A percentile compares a stretch with the other conserved stretches of the same genome.
Evolutionary conservation across 2,797 vertebrate species (phyloP).

Genomic region (Tiaroga cobitis): DNA sequence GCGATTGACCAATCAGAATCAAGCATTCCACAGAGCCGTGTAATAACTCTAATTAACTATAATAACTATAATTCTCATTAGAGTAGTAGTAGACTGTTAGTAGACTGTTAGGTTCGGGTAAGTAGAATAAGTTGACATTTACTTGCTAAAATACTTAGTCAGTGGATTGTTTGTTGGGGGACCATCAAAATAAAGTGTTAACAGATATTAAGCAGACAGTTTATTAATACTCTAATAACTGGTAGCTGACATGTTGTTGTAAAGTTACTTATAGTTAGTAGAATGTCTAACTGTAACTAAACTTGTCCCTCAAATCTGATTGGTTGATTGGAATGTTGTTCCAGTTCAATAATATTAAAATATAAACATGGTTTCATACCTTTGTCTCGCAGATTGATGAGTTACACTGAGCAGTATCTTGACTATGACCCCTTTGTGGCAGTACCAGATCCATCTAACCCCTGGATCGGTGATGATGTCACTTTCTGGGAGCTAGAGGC

Average conservation of each 20-base stretch:
- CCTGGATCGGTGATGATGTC: constrained; percentile 93
- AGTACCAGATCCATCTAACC: constrained; percentile 90
- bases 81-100: background rate
- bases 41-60: too few species aligned
- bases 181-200: background rate
- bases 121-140: background rate
- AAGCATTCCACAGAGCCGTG: too few species aligned
- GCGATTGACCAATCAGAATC: too few species aligned
- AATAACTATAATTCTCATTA: too few species aligned
- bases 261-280: background rate
- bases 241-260: background rate
- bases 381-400: constrained; percentile 84
- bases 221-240: background rate
- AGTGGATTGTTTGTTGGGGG: background rate
- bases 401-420: constrained; percentile 93
- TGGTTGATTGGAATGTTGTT: too few species aligned
- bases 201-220: background rate
- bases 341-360: background rate
- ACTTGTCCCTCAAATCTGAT: too few species aligned
- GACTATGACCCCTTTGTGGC: constrained; percentile 95
- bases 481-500: constrained; percentile 92
- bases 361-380: background rate
- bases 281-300: background rate
- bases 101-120: background rate
- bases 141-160: background rate